A percentile compares a stretch with the other conserved stretches of the same genome.
phyloP scores from a whole-genome alignment of 2,113 vertebrate genomes.

The Lasiurus cinereus region DNA sequence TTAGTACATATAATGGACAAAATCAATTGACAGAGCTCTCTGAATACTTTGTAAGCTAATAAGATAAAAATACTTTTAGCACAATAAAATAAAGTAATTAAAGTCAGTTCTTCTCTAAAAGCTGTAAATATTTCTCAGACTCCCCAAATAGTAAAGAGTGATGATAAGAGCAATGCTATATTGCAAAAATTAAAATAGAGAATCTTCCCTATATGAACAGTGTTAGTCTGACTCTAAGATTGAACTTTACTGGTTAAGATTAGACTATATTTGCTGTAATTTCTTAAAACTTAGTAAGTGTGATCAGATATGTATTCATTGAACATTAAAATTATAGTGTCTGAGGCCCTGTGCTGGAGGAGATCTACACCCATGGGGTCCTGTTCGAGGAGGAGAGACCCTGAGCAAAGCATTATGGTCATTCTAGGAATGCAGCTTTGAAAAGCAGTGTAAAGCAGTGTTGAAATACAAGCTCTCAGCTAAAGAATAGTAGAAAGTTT shows the following conservation, averaged over 20 bases:
- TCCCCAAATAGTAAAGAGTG: background rate
- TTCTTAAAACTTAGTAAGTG: background rate
- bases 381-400: background rate
- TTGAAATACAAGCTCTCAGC: background rate
- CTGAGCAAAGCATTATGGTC: background rate
- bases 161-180: background rate
- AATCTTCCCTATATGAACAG: background rate
- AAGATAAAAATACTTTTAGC: background rate
- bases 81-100: background rate
- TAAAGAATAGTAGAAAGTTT: background rate
- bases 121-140: background rate
- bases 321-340: background rate
- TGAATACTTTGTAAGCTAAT: background rate
- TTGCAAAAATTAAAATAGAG: background rate
- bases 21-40: background rate
- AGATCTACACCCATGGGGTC: background rate
- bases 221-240: background rate
- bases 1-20: background rate
- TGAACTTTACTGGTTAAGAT: background rate
- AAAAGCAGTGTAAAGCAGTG: background rate
- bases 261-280: background rate
- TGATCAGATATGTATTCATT: background rate
- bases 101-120: background rate
- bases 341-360: background rate
- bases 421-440: background rate